Evolutionary conservation across 2,113 vertebrate genomes (phyloP).

Genomic region (Agelaius tricolor): DNA sequence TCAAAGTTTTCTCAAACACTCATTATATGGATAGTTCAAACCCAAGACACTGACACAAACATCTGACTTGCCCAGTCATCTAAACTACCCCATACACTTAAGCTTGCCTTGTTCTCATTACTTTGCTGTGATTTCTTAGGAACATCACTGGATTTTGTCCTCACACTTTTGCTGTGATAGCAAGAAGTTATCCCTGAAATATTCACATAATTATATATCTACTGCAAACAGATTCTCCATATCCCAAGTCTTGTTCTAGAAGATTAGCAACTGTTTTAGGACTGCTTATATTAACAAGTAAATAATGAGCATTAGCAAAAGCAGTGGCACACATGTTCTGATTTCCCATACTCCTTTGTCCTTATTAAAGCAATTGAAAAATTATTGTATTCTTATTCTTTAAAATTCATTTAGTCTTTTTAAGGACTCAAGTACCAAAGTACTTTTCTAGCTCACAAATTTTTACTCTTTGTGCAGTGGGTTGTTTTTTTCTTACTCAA

Average conservation of each 20-base stretch:
- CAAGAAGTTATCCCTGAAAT: background rate
- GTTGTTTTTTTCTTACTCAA: conserved; percentile 15
- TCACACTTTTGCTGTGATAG: background rate
- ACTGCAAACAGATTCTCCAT: background rate
- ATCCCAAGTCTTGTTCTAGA: background rate
- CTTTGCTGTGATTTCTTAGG: background rate
- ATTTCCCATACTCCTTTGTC: background rate
- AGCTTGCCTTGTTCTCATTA: background rate
- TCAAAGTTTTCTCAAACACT: background rate
- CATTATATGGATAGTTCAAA: background rate
- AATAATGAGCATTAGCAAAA: background rate
- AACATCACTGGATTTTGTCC: background rate
- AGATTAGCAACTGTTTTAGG: background rate
- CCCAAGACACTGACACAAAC: background rate
- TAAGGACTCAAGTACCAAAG: background rate
- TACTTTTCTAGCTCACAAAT: background rate
- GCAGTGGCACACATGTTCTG: background rate
- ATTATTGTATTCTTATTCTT: background rate
- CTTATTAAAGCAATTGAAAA: background rate
- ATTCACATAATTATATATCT: background rate
- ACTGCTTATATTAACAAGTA: background rate
- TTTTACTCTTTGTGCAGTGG: background rate
- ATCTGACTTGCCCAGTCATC: background rate
- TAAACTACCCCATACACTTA: background rate
- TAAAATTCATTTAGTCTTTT: background rate